Evolutionary conservation across 2,797 vertebrate genomes (phyloP).

Genomic region (Mustela erminea): DNA sequence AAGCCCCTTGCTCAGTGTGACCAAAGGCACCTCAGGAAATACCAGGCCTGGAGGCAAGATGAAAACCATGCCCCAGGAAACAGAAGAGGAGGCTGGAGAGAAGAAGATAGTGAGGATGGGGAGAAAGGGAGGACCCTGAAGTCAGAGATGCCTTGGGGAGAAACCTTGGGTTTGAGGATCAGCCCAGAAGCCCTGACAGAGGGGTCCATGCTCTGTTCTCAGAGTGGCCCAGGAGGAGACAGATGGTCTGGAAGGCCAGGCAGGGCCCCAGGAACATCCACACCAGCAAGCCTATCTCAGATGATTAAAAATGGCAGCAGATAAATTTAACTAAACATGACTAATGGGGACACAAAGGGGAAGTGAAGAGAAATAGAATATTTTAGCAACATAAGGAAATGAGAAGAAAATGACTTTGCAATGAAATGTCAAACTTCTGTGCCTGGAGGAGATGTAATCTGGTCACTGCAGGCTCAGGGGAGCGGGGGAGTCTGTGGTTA

Average conservation of each 20-base stretch:
- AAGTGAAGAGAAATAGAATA: constrained; percentile 82
- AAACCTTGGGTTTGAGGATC: neutral
- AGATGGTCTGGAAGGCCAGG: constrained; percentile 59
- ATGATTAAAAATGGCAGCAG: constrained; percentile 81
- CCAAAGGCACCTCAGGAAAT: neutral
- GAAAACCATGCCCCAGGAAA: constrained; percentile 42
- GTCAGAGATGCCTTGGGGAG: neutral
- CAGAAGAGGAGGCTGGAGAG: neutral
- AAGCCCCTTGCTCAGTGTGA: neutral
- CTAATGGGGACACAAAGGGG: constrained; percentile 80
- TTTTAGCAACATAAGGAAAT: constrained; percentile 84
- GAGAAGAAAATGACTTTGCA: constrained; percentile 82
- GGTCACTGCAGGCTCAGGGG: constrained; percentile 64
- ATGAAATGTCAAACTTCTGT: constrained; percentile 82
- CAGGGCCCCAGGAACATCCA: constrained; percentile 30
- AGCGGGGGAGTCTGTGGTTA: constrained; percentile 41
- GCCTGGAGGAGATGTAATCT: constrained; percentile 77
- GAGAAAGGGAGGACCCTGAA: neutral
- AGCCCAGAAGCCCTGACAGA: neutral
- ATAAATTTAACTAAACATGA: constrained; percentile 83
- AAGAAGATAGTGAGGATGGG: neutral
- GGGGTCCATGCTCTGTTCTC: neutral
- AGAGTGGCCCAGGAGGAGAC: constrained; percentile 16
- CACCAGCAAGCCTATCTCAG: constrained; percentile 58
- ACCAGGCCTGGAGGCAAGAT: constrained; percentile 10